Conservation (phyloP, 2,113 vertebrate genomes). For the Hemichromis elongatus region DNA sequence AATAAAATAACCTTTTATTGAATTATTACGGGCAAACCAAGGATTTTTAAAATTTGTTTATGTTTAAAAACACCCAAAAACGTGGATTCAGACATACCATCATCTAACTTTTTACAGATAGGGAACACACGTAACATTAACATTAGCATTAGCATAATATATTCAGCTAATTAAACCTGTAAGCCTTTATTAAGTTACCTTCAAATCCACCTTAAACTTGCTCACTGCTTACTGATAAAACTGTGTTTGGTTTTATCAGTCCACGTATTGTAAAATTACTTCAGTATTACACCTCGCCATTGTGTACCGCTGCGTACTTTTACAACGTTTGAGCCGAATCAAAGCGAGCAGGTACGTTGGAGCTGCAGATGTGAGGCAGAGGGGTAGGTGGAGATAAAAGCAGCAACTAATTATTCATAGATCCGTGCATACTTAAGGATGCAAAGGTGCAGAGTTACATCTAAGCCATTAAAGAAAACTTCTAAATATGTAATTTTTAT, state of each 20-base stretch:
- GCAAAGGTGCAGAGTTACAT: background rate
- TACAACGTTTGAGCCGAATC: background rate
- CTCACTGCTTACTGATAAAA: background rate
- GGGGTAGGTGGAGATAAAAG: background rate
- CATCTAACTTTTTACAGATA: accelerated
- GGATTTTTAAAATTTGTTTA: background rate
- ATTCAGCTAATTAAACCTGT: background rate
- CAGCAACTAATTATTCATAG: background rate
- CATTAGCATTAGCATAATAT: background rate
- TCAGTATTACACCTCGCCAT: background rate
- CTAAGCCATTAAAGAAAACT: background rate
- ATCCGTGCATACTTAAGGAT: background rate
- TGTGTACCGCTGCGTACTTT: background rate
- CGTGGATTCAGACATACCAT: background rate
- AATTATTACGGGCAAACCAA: background rate
- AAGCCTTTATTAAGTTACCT: accelerated
- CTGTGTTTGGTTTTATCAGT: background rate
- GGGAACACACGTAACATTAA: background rate
- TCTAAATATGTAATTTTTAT: background rate
- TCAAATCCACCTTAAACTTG: background rate
- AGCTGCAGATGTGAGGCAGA: background rate
- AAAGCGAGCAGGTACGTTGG: background rate
- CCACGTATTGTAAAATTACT: accelerated
- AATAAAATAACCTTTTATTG: background rate
- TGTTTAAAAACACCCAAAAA: background rate